Percentiles rank a stretch among this genome's conserved stretches.
Evolutionary conservation across 30 jellyfish, hydroid and myxozoan species (phyloP).

Genomic region (Aurelia coerulea): DNA sequence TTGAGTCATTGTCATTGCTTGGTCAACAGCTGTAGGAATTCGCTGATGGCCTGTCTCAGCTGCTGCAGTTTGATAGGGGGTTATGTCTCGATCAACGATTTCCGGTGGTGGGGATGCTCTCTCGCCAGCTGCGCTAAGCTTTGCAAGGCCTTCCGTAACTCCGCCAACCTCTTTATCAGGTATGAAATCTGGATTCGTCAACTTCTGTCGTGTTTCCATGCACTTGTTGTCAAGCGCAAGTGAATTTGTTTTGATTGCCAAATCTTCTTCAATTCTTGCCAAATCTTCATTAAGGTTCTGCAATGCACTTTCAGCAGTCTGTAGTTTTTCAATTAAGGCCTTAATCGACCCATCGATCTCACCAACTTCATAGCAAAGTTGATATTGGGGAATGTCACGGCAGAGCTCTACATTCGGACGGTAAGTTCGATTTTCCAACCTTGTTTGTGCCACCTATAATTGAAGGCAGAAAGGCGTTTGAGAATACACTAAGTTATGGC

Average conservation of each 20-base stretch:
- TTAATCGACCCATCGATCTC: conserved; percentile 89
- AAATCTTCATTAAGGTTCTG: conserved; percentile 73
- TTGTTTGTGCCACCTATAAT: conserved; percentile 93
- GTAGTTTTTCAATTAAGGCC: conserved; percentile 75
- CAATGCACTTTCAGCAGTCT: conserved; percentile 88
- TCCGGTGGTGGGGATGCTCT: conserved; percentile 42
- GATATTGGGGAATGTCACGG: conserved; percentile 96
- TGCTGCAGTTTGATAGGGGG: conserved; percentile 16
- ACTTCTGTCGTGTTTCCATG: conserved; percentile 75
- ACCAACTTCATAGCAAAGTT: conserved; percentile 94
- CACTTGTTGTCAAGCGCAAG: conserved; percentile 84
- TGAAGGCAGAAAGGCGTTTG: background rate
- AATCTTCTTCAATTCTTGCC: conserved; percentile 86
- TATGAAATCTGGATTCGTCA: conserved; percentile 58
- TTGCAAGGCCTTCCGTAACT: conserved; percentile 40
- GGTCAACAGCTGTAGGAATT: background rate
- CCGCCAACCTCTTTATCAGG: conserved; percentile 34
- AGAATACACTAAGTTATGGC: background rate
- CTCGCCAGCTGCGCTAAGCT: conserved; percentile 33
- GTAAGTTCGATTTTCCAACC: conserved; percentile 86
- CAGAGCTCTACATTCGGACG: conserved; percentile 94
- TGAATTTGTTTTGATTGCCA: conserved; percentile 79
- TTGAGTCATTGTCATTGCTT: background rate
- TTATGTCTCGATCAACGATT: conserved; percentile 47
- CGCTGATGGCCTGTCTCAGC: background rate